phyloP scores from a whole-genome alignment of 2,113 vertebrate species.

The Cryptoleucopteryx plumbea region DNA sequence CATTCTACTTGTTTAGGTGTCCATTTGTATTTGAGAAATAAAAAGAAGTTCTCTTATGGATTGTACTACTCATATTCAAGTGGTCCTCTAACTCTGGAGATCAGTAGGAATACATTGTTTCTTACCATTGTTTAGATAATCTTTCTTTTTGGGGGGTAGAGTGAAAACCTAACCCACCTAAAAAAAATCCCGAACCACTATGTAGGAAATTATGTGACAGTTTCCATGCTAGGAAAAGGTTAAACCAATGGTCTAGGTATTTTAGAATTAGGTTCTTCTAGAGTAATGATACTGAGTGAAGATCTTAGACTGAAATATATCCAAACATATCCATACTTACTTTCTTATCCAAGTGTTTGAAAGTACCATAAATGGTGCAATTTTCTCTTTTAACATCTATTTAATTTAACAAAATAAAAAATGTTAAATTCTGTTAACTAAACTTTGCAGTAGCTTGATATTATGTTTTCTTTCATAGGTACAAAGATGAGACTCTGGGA shows the following conservation, averaged over 20 bases:
- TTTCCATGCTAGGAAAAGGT: background rate
- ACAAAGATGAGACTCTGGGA: background rate
- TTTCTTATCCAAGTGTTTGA: background rate
- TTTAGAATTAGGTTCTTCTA: background rate
- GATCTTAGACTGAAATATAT: background rate
- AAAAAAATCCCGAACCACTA: accelerated
- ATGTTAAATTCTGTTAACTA: background rate
- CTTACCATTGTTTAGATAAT: background rate
- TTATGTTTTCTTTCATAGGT: background rate
- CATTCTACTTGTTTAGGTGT: background rate
- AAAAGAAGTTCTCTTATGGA: background rate
- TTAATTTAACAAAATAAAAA: background rate
- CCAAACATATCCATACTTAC: background rate
- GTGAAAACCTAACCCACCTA: background rate
- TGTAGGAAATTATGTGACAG: background rate
- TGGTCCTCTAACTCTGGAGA: background rate
- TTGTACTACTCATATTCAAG: background rate
- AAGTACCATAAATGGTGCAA: background rate
- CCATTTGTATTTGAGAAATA: background rate
- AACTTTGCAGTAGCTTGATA: background rate
- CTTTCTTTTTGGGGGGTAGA: background rate
- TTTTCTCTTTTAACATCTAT: background rate
- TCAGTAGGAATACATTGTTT: background rate
- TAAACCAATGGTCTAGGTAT: background rate
- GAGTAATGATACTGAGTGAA: background rate